These are phyloP conservation scores for Stenolophus ochropezus DNA, from an alignment of 2,888 invertebrate genomes.

Conservation along the genomic window DNA sequence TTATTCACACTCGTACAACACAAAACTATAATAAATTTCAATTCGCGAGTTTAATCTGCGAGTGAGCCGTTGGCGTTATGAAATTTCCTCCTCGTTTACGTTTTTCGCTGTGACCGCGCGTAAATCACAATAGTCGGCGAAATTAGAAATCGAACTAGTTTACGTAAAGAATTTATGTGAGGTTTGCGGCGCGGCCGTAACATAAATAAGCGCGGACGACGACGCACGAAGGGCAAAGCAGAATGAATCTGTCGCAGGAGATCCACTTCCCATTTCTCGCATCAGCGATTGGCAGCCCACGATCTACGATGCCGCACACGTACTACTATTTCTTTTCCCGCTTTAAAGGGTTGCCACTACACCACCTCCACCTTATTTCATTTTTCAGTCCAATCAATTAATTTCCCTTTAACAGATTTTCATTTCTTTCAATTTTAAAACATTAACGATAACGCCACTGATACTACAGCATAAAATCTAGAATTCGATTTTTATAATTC, in stretches of 20 bases:
- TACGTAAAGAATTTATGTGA: conserved; percentile 60
- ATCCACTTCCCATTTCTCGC: conserved; percentile 66
- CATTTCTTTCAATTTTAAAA: too few species aligned
- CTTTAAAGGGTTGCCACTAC: not conserved
- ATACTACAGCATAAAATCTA: too few species aligned
- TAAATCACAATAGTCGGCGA: conserved; percentile 59
- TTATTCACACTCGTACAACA: conserved; percentile 43
- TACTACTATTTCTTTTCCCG: not conserved
- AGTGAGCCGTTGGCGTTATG: conserved; percentile 21
- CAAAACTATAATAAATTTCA: conserved; percentile 53
- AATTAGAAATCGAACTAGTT: conserved; percentile 61
- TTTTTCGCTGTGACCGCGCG: conserved; percentile 34
- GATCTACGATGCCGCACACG: conserved; percentile 18
- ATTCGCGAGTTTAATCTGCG: conserved; percentile 50
- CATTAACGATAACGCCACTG: too few species aligned
- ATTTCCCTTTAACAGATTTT: too few species aligned
- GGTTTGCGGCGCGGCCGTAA: conserved; percentile 52
- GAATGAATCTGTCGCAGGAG: conserved; percentile 67
- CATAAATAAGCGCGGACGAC: conserved; percentile 53
- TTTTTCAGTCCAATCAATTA: too few species aligned
- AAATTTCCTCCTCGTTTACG: not conserved
- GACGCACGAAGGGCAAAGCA: conserved; percentile 61
- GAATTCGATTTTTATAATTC: too few species aligned
- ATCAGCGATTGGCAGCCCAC: conserved; percentile 62
- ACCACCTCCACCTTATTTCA: too few species aligned